A percentile compares a stretch with the other conserved stretches of the same genome.
phyloP scores from a whole-genome alignment of 1,140 invertebrate species.

The Archivesica marissinica region DNA sequence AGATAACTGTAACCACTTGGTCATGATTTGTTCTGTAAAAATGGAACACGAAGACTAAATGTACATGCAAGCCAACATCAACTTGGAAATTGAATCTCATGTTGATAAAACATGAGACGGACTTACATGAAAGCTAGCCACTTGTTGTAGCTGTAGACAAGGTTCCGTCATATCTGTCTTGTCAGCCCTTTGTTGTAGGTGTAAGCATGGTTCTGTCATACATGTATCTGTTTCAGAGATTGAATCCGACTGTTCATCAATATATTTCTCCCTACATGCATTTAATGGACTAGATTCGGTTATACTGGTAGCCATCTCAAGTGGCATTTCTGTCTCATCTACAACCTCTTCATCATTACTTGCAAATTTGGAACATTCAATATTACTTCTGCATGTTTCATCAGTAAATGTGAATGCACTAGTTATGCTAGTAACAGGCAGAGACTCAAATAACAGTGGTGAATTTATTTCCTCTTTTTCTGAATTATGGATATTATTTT shows the following conservation, averaged over 20 bases:
- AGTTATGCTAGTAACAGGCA: not conserved
- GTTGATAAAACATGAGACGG: not conserved
- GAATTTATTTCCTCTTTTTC: slow-evolving; percentile 29
- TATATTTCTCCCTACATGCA: no score
- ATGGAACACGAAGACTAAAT: no score
- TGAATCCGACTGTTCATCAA: no score
- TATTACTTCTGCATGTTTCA: not conserved
- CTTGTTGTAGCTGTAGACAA: slow-evolving; percentile 6
- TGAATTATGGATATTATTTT: not conserved
- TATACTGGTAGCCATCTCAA: not conserved
- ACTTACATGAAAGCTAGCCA: slow-evolving; percentile 6
- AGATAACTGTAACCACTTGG: no score
- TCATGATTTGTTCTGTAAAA: no score
- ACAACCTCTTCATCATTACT: not conserved
- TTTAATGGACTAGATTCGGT: not conserved
- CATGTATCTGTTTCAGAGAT: no score
- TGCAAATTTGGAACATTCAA: not conserved
- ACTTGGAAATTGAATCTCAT: no score
- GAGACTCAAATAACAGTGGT: slow-evolving; percentile 51
- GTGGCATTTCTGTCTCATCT: not conserved
- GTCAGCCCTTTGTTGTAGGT: not conserved
- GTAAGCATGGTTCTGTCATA: no score
- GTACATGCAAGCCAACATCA: no score
- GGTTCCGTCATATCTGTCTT: not conserved
- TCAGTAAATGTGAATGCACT: not conserved